These are phyloP conservation scores for Cololabis saira DNA, from an alignment of 2,113 vertebrate genomes.

Conservation along the genomic window DNA sequence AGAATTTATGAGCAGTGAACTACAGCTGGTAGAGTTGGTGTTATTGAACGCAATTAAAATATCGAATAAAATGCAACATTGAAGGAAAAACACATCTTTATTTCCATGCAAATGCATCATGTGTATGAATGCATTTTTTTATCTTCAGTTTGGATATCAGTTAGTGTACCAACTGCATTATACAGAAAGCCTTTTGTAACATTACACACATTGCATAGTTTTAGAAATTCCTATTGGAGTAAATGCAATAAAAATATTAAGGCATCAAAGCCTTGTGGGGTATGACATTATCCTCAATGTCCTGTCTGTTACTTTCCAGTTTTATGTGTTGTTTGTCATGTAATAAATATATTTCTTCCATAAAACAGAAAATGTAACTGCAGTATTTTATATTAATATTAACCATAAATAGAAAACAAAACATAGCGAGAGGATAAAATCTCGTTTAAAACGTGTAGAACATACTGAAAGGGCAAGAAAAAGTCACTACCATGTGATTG, in stretches of 20 bases:
- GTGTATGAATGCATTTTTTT: conserved; percentile 26
- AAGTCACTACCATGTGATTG: conserved; percentile 31
- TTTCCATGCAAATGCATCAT: conserved; percentile 31
- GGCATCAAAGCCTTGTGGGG: conserved; percentile 17
- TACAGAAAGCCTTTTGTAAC: conserved; percentile 20
- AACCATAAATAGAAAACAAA: conserved; percentile 70
- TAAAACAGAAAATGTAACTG: conserved; percentile 43
- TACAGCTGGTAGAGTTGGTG: conserved; percentile 12
- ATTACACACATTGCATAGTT: not conserved
- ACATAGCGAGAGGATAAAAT: conserved; percentile 17
- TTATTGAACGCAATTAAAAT: conserved; percentile 10
- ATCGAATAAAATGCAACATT: conserved; percentile 9
- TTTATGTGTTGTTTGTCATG: conserved; percentile 23
- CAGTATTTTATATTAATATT: conserved; percentile 52
- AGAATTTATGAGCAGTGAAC: conserved; percentile 13
- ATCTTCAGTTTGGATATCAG: conserved; percentile 66
- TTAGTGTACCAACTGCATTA: conserved; percentile 36
- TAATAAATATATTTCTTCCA: conserved; percentile 71
- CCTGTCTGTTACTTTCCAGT: conserved; percentile 37
- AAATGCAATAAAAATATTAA: conserved; percentile 39
- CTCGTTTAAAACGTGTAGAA: conserved; percentile 3
- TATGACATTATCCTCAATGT: conserved; percentile 45
- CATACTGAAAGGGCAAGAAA: not conserved
- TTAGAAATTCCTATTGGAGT: not conserved
- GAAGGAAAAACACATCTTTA: conserved; percentile 5